These are phyloP conservation scores for Bungarus multicinctus DNA, from an alignment of 2,113 vertebrate species.

Conservation along the genomic window DNA sequence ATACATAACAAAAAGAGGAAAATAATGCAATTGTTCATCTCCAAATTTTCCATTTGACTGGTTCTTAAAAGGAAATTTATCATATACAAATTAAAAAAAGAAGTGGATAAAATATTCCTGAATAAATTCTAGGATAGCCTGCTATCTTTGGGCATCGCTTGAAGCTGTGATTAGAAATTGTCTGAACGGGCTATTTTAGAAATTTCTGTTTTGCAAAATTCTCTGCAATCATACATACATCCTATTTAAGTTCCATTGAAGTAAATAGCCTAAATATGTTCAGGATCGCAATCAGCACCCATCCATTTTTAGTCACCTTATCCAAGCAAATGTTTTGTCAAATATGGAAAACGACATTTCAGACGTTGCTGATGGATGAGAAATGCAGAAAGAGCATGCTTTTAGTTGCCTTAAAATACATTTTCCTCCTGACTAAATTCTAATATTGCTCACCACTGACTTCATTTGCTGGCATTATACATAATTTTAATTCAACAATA, in stretches of 20 bases:
- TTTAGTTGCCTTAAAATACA: background rate
- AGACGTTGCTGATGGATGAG: background rate
- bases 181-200: background rate
- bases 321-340: background rate
- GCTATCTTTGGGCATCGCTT: background rate
- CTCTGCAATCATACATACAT: background rate
- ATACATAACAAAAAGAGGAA: background rate
- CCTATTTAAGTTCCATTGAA: background rate
- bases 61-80: background rate
- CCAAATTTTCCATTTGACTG: fast-evolving
- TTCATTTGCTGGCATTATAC: background rate
- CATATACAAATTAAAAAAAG: background rate
- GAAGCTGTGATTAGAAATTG: background rate
- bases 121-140: background rate
- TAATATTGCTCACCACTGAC: background rate
- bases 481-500: background rate
- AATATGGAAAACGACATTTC: background rate
- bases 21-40: conserved; percentile 11
- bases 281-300: background rate
- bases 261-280: background rate
- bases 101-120: background rate
- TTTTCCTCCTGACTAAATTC: background rate
- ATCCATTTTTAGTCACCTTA: background rate
- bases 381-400: background rate
- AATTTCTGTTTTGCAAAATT: background rate